Evolutionary conservation across 37 sponge, comb jelly and placozoan species (phyloP).

Genomic region (Trichoplax adhaerens): DNA sequence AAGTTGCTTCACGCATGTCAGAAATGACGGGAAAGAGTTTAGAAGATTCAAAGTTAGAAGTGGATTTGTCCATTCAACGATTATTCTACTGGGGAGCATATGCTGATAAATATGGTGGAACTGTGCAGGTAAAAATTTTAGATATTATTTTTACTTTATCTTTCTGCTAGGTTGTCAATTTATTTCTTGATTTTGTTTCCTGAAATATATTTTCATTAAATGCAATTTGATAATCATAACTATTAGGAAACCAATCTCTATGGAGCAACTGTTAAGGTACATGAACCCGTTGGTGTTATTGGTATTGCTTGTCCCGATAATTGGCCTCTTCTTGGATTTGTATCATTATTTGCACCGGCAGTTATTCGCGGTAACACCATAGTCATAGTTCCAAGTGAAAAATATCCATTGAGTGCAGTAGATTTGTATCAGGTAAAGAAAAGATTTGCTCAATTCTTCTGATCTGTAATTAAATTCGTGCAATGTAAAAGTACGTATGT

Average conservation of each 20-base stretch:
- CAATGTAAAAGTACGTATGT: background rate
- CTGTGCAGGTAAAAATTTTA: conserved; percentile 47
- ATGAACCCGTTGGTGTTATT: conserved; percentile 89
- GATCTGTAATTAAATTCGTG: background rate
- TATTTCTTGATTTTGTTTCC: too few relatives aligned
- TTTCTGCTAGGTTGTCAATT: too few relatives aligned
- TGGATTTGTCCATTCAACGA: conserved; percentile 68
- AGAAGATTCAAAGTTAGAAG: conserved; percentile 50
- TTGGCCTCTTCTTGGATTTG: conserved; percentile 82
- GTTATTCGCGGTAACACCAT: conserved; percentile 89
- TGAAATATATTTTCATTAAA: too few relatives aligned
- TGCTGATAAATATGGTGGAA: conserved; percentile 92
- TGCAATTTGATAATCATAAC: background rate
- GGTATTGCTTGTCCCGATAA: conserved; percentile 87
- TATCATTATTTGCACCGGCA: conserved; percentile 88
- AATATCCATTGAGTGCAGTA: conserved; percentile 69
- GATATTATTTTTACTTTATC: too few relatives aligned
- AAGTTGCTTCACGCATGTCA: conserved; percentile 32
- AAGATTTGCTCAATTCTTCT: background rate
- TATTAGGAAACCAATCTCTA: conserved; percentile 76
- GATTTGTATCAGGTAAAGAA: conserved; percentile 80
- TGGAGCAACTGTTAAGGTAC: conserved; percentile 66
- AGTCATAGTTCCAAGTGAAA: conserved; percentile 85
- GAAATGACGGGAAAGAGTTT: conserved; percentile 49
- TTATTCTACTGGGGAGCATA: conserved; percentile 93